Evolutionary conservation across 2,113 vertebrate genomes (phyloP).

Genomic region (Andinoacara biseriatus): DNA sequence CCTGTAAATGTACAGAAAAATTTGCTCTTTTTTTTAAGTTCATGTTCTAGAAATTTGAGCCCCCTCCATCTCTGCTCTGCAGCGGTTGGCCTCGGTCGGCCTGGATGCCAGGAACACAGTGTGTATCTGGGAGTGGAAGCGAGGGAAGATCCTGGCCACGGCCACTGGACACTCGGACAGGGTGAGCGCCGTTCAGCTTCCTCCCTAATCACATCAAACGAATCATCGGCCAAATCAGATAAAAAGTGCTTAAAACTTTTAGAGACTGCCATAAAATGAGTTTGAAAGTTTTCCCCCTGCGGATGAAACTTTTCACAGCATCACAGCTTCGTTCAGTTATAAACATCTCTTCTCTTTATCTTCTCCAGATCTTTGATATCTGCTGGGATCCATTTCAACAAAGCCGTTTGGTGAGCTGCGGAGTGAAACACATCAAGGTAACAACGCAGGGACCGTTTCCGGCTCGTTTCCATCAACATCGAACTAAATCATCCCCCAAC

Average conservation of each 20-base stretch:
- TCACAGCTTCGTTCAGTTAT: too few species aligned
- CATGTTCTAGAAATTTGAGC: background rate
- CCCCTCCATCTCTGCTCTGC: constrained; percentile 33
- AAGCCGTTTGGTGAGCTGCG: constrained; percentile 89
- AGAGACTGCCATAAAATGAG: background rate
- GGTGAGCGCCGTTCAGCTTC: constrained; percentile 35
- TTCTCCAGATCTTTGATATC: constrained; percentile 87
- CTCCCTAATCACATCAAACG: background rate
- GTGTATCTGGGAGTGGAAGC: constrained; percentile 97
- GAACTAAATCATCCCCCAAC: background rate
- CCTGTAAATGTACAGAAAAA: too few species aligned
- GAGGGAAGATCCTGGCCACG: constrained; percentile 90
- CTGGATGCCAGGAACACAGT: constrained; percentile 96
- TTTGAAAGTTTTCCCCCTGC: background rate
- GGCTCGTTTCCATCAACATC: background rate
- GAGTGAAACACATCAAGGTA: constrained; percentile 95
- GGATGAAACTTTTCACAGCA: background rate
- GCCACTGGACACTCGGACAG: constrained; percentile 91
- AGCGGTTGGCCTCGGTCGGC: constrained; percentile 93
- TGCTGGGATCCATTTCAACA: constrained; percentile 92
- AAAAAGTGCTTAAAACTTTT: background rate
- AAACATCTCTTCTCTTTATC: background rate
- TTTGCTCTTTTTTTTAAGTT: background rate
- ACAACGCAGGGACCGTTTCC: background rate
- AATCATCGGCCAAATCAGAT: background rate